Evolutionary conservation across 2,888 invertebrate genomes (phyloP), one percentile per base, ranked within the genome.

Genomic region (Busseola fusca): DNA sequence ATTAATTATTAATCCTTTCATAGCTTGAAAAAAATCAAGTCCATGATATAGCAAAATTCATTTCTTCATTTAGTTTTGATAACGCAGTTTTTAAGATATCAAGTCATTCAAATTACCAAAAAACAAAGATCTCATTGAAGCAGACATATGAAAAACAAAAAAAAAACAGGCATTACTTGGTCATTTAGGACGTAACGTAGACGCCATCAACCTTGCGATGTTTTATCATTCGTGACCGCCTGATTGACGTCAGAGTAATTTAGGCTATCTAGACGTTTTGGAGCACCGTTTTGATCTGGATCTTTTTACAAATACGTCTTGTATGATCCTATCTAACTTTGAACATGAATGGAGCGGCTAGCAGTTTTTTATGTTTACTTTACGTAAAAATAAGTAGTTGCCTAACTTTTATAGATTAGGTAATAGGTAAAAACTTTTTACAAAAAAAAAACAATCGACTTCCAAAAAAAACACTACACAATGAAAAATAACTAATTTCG

Each of bases 181-280:
- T 69, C 2, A 76, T 72, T 82, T 72, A n/a, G 59, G 57, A 34
- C 42, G 25, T 18, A 65, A 30, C 40, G 68, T 56, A 50, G 57
- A 58, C 50, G 58, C 64, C 45, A 67, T 65, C 72, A 80, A 84
- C 84, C 86, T 87, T 86, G 86, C 66, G 2, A 52, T 70, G 73
- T 76, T 81, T 79, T 84, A 85, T 87, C 81, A 85, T 69, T 77
- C 76, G 67, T 76, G 76, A 72, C 37, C 62, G 63, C 65, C 48
- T 63, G 66, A 73, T 69, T 78, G 76, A 76, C 72, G 78, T 81
- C 70, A 77, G 40, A 65, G 60, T 64, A 64, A 74, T 69, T 67
- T 14, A 54, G 25, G 12, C n/a, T 60, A 54, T 60, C 64, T 54
- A 2, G 21, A 42, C 59, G 40, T 63, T 73, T 58, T 60, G n/a